Conservation (phyloP, 2,113 vertebrate species). For the Grallaria varia region DNA sequence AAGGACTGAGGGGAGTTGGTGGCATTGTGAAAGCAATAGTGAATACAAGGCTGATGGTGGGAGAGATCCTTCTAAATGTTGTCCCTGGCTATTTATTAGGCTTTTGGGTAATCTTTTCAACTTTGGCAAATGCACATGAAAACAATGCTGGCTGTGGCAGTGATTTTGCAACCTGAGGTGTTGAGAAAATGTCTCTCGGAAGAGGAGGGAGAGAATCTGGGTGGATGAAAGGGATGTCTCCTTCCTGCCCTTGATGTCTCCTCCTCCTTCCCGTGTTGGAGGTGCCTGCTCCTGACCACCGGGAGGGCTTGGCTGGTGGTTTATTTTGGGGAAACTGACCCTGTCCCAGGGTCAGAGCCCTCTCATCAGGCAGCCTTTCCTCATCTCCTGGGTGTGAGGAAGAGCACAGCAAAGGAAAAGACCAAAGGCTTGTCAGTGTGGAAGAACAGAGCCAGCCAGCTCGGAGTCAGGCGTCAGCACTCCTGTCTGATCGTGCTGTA, state of each 20-base stretch:
- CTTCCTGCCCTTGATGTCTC: not conserved
- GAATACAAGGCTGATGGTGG: not conserved
- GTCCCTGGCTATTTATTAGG: not conserved
- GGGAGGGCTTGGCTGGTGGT: not conserved
- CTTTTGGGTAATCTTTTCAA: not conserved
- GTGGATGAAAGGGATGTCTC: not conserved
- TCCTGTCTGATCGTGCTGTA: not conserved
- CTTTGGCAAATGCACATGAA: not conserved
- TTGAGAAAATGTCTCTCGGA: not conserved
- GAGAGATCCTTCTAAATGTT: not conserved
- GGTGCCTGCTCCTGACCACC: not conserved
- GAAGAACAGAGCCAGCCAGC: not conserved
- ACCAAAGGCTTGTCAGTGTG: not conserved
- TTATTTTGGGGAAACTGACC: not conserved
- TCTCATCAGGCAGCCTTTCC: not conserved
- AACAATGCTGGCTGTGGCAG: not conserved
- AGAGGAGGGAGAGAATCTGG: not conserved
- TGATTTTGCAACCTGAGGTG: not conserved
- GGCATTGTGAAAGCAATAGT: not conserved
- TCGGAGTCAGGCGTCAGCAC: not conserved
- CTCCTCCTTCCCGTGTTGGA: not conserved
- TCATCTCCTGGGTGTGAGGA: not conserved
- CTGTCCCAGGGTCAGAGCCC: not conserved
- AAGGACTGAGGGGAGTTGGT: slow-evolving; percentile 8
- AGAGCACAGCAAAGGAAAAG: not conserved